Conservation (phyloP, 2,888 invertebrate species). For the Lasioglossum pauxillum region DNA sequence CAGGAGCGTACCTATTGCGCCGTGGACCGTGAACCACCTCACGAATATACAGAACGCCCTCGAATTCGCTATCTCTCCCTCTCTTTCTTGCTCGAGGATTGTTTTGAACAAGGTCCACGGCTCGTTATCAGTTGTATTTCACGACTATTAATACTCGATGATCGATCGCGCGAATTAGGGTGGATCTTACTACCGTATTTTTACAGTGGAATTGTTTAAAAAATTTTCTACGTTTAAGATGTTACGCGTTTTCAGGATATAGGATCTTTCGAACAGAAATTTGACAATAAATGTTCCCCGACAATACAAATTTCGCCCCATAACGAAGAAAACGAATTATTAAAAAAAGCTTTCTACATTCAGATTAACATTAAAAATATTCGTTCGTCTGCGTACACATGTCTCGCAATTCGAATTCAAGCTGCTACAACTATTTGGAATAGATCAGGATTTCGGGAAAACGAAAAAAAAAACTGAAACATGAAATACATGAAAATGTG, state of each 20-base stretch:
- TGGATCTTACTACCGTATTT: not conserved
- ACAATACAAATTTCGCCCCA: not conserved
- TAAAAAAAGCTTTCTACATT: not conserved
- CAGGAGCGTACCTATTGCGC: constrained; percentile 33
- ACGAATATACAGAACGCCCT: not conserved
- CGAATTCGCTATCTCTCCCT: constrained; percentile 1
- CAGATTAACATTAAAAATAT: not conserved
- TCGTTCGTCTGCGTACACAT: not conserved
- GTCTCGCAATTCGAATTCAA: not conserved
- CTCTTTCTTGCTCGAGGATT: not conserved
- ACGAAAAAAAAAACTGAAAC: not conserved
- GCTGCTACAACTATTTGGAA: not conserved
- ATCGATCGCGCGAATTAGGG: not conserved
- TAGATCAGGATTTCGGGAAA: not conserved
- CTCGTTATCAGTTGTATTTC: not conserved
- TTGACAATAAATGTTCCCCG: not conserved
- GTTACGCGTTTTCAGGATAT: not conserved
- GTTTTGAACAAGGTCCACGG: not conserved
- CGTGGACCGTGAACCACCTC: not conserved
- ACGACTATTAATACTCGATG: not conserved
- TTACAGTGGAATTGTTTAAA: not conserved
- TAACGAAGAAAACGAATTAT: not conserved
- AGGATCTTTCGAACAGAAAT: not conserved
- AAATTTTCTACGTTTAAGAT: not conserved
- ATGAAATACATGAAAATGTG: not conserved